Evolutionary conservation across 2,888 invertebrate species (phyloP).

Genomic region (Branchellion lobata): DNA sequence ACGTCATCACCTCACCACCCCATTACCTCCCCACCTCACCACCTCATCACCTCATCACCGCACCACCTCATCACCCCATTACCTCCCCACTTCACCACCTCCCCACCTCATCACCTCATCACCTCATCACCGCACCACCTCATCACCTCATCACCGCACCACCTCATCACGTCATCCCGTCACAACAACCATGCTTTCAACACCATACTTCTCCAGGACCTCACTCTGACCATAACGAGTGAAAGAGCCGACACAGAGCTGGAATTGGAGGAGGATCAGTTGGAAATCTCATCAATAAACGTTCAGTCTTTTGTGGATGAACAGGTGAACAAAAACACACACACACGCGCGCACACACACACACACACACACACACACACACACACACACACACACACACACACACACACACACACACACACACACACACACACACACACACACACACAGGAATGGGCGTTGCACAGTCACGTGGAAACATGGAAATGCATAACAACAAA

Average conservation of each 20-base stretch:
- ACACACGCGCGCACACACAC: neutral
- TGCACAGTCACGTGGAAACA: conserved; percentile 54
- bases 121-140: no score
- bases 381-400: neutral
- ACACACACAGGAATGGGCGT: conserved; percentile 51
- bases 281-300: conserved; percentile 54
- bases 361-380: neutral
- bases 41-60: neutral
- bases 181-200: neutral
- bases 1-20: no score
- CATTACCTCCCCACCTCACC: neutral
- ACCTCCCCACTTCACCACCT: no score
- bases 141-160: neutral
- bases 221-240: conserved; percentile 54
- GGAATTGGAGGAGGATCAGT: conserved; percentile 52
- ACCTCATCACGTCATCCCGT: neutral
- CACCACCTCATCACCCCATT: no score
- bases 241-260: conserved; percentile 53
- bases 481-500: conserved; percentile 52
- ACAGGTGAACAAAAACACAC: conserved; percentile 42
- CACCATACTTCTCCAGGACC: conserved; percentile 49
- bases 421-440: neutral
- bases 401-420: neutral
- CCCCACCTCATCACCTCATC: no score
- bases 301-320: conserved; percentile 54